Evolutionary conservation across 2,113 vertebrate species (phyloP).

Genomic region (Pungitius pungitius): DNA sequence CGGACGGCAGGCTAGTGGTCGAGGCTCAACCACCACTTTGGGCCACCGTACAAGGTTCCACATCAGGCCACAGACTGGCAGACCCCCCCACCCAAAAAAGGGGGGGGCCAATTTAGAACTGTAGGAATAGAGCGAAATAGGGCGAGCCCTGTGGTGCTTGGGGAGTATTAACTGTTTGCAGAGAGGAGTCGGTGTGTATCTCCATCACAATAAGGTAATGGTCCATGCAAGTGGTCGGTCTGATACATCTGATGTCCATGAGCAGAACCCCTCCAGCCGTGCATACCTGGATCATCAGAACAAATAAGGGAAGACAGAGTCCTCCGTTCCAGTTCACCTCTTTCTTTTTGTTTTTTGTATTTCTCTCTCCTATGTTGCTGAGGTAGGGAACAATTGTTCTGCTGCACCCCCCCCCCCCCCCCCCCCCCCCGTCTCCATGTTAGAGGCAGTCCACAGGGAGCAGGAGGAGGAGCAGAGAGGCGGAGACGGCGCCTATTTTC

Average conservation of each 20-base stretch:
- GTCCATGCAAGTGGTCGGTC: slow-evolving; percentile 52
- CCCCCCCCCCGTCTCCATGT: not conserved
- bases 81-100: slow-evolving; percentile 25
- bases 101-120: slow-evolving; percentile 51
- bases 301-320: slow-evolving; percentile 49
- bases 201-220: slow-evolving; percentile 59
- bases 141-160: slow-evolving; percentile 36
- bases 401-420: slow-evolving; percentile 16
- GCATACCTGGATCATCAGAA: slow-evolving; percentile 54
- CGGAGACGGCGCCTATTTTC: slow-evolving; percentile 19
- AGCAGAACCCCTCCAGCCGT: slow-evolving; percentile 34
- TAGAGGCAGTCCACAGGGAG: slow-evolving; percentile 19
- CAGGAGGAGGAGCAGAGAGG: slow-evolving; percentile 13
- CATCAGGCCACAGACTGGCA: slow-evolving; percentile 35
- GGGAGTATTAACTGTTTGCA: too few relatives aligned
- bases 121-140: slow-evolving; percentile 35
- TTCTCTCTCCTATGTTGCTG: slow-evolving; percentile 39
- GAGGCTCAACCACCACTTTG: slow-evolving; percentile 48
- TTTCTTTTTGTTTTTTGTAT: too few relatives aligned
- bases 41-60: slow-evolving; percentile 42
- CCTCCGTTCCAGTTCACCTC: slow-evolving; percentile 42
- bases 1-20: slow-evolving; percentile 39
- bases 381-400: slow-evolving; percentile 44
- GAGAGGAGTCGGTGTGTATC: too few relatives aligned
- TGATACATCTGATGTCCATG: slow-evolving; percentile 60